Evolutionary conservation across 2,113 vertebrate genomes (phyloP), one percentile per base, ranked within the genome.

Genomic region (Thamnaconus septentrionalis): DNA sequence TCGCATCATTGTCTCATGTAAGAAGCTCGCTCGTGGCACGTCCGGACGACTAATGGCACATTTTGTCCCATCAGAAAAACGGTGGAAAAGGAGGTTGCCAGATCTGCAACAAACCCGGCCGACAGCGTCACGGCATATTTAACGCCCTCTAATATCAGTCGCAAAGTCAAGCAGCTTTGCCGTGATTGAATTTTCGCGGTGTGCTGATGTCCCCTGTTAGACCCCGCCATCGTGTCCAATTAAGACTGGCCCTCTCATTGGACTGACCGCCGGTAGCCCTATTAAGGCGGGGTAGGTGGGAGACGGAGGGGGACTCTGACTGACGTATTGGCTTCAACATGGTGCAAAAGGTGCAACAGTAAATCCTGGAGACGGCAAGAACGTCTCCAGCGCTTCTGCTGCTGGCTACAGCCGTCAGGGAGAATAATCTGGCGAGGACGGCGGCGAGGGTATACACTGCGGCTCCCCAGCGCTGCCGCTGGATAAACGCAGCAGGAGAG

Each of bases 171-270:
- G 85, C 78, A 64, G 73, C 66, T 67, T 45, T 54, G 10, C 69
- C 10, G 10, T 88, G 85, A 91, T 90, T 91, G 57, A 88, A 90
- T 91, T 82, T 85, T 72, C 62, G 75, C 70, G 39, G 59, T 40
- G 57, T 18, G 52, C 81, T 74, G 80, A 87, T 46, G 54, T 87
- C 82, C 83, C 87, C 79, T 45, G 76, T 90, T 86, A 87, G 84
- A 71, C 89, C 77, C 87, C 89, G 84, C 88, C 90, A 90, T 91
- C 90, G 85, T 47, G 48, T 89, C 72, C 83, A 86, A 92, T 92
- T 87, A 91, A 56, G 58, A 76, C 52, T 46, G 45, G 54, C 55
- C 67, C 70, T 83, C 62, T 84, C 88, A 86, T 85, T 87, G 81
- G 82, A 77, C 66, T 71, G 79, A 80, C 64, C 74, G 71, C 10